Base-by-base conservation (phyloP, 2,113 vertebrate species). In the Apistogramma diplotaenia region DNA sequence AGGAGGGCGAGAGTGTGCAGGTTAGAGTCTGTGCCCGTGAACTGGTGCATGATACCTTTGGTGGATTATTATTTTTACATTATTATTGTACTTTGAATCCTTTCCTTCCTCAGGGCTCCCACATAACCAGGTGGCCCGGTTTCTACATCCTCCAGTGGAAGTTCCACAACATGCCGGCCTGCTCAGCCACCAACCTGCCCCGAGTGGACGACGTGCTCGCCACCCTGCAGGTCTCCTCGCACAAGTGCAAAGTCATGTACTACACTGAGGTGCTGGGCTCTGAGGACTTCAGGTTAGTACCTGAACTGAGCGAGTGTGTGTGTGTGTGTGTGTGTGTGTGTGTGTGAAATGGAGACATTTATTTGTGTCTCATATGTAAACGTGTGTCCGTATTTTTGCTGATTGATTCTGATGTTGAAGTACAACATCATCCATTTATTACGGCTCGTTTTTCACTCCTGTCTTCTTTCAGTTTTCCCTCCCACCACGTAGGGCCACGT, bases 201-300 rank as follows among this genome's bases (percentile, higher is more conserved):
- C 96, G 98, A 0, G 96, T 99, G 91, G 98, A 99, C 6, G 98
- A 99, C 25, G 97, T 99, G n/a, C 91, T 99, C 87, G 98, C 98
- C 82, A 97, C 97, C 27, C 94, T 99, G 56, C 98, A 99, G 94
- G 97, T 99, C 25, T 97, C 98, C 60, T 98, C 97, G 1, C 97
- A 99, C 94, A 99, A 99, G 87, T 99, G 98, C 87, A 99, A 99
- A 95, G 97, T 99, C 86, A 98, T 99, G 98, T 99, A 96, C 95
- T 99, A 99, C 90, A 98, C 97, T 0, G 98, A 99, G 89, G 97
- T 99, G 79, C 93, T 99, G 88, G 98, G 97, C 90, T 99, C 98
- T 0, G 97, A 97, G 90, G 98, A 99, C 89, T 99, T 99, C 95
- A 97, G 98, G 98, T 99, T 87, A 84, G 85, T 90, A 23, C 6